Evolutionary conservation across 2,113 vertebrate genomes (phyloP).

Genomic region (Paralichthys olivaceus): DNA sequence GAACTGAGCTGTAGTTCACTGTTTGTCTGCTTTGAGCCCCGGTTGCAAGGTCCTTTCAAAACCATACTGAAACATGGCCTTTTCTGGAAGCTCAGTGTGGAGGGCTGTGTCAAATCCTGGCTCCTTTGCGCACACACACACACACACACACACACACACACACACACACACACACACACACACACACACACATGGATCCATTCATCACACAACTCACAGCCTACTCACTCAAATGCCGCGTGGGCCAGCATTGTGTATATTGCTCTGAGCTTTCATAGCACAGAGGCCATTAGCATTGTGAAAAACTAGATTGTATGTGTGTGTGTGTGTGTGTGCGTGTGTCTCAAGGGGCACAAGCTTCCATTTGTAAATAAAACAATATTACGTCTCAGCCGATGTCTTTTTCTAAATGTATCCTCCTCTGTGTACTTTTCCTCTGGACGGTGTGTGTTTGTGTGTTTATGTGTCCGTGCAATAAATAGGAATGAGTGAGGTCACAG

Average conservation of each 20-base stretch:
- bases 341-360: conserved; percentile 12
- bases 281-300: conserved; percentile 70
- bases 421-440: conserved; percentile 22
- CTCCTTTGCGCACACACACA: conserved; percentile 57
- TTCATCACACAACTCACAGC: conserved; percentile 60
- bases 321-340: conserved; percentile 22
- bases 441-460: conserved; percentile 7
- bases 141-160: conserved; percentile 50
- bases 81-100: conserved; percentile 68
- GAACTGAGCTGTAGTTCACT: conserved; percentile 11
- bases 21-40: conserved; percentile 37
- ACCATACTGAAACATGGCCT: conserved; percentile 56
- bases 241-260: conserved; percentile 65
- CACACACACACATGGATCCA: conserved; percentile 51
- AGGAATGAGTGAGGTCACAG: conserved; percentile 74
- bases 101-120: conserved; percentile 60
- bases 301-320: conserved; percentile 41
- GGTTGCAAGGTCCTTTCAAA: conserved; percentile 43
- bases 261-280: conserved; percentile 62
- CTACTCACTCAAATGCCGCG: conserved; percentile 57
- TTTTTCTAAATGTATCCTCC: conserved; percentile 3
- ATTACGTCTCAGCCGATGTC: conserved; percentile 26
- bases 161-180: conserved; percentile 50
- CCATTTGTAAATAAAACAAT: conserved; percentile 52
- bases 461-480: conserved; percentile 23